Evolutionary conservation across 64 coral and sea anemone species (phyloP).

Genomic region (Pocillopora damicornis): DNA sequence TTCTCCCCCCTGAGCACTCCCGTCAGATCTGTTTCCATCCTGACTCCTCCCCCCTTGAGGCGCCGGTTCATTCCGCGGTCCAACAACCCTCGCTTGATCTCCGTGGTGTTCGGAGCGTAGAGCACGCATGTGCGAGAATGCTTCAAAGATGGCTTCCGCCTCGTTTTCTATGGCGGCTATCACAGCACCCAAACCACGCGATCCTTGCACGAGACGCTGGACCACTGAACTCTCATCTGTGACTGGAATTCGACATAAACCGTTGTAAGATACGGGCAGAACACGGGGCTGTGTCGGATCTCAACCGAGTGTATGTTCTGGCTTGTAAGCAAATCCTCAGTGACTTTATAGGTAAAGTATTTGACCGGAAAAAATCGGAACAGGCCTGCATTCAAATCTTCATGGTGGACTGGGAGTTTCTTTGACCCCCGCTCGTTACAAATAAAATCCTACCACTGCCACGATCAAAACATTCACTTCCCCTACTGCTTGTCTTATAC

Average conservation of each 20-base stretch:
- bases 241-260: conserved; percentile 15
- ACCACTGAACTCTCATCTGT: conserved; percentile 40
- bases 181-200: conserved; percentile 88
- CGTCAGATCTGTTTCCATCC: conserved; percentile 18
- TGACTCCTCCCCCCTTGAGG: conserved; percentile 6
- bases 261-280: not conserved
- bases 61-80: conserved; percentile 39
- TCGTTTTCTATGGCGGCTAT: conserved; percentile 88
- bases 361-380: too few species aligned
- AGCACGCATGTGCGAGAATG: conserved; percentile 74
- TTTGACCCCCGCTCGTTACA: too few species aligned
- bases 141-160: conserved; percentile 89
- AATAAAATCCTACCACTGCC: too few species aligned
- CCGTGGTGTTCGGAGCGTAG: conserved; percentile 32
- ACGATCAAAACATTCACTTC: too few species aligned
- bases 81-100: conserved; percentile 14
- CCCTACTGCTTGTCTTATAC: too few species aligned
- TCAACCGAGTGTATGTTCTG: too few species aligned
- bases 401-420: too few species aligned
- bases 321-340: too few species aligned
- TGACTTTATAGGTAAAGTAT: too few species aligned
- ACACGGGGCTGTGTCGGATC: not conserved
- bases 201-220: conserved; percentile 61
- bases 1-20: conserved; percentile 17
- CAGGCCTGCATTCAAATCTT: too few species aligned